Evolutionary conservation across 2,888 invertebrate species (phyloP).

Genomic region (Cryptophagus acutangulus): DNA sequence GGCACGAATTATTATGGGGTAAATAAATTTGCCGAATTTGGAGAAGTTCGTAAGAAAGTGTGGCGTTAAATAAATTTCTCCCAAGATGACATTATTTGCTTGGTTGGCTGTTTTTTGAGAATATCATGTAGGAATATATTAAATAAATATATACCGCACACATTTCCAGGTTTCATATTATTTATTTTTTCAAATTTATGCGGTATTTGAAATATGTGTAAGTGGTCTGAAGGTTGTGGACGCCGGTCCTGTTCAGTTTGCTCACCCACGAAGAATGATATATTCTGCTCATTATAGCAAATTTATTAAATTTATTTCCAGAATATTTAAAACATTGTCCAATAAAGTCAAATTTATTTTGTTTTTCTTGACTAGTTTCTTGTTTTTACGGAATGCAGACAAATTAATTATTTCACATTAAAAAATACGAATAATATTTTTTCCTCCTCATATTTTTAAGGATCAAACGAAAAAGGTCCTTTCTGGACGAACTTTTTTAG

Average conservation of each 20-base stretch:
- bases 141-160: slow-evolving; percentile 38
- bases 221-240: slow-evolving; percentile 17
- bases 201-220: slow-evolving; percentile 38
- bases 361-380: too few relatives aligned
- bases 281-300: slow-evolving; percentile 2
- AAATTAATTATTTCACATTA: too few relatives aligned
- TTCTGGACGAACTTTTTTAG: too few relatives aligned
- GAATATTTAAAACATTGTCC: neutral
- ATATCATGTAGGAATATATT: slow-evolving; percentile 28
- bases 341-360: neutral
- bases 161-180: slow-evolving; percentile 36
- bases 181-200: slow-evolving; percentile 39
- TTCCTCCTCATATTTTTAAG: too few relatives aligned
- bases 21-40: neutral
- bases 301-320: neutral
- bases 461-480: too few relatives aligned
- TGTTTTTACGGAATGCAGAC: too few relatives aligned
- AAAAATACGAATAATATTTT: too few relatives aligned
- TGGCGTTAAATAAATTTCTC: neutral
- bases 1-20: neutral
- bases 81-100: too few relatives aligned
- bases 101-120: slow-evolving; percentile 16
- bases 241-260: slow-evolving; percentile 14
- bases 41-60: neutral
- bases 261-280: slow-evolving; percentile 34